Evolutionary conservation across 2,797 vertebrate species (phyloP).

Genomic region (Sebastes vulpes): DNA sequence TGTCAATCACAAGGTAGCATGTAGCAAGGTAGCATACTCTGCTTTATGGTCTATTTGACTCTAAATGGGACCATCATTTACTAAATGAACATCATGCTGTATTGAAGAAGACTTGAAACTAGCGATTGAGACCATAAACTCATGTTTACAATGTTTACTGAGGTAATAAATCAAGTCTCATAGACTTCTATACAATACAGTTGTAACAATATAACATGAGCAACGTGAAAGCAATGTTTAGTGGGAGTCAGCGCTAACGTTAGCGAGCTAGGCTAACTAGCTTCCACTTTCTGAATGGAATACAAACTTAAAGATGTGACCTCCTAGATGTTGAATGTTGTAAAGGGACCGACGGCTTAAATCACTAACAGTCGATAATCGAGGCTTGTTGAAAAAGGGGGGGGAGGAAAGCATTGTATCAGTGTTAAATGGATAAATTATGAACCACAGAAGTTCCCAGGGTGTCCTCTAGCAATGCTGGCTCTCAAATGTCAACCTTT

Average conservation of each 20-base stretch:
- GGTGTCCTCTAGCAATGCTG: neutral
- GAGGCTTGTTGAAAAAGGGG: neutral
- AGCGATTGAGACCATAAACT: no score
- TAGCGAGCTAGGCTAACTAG: neutral
- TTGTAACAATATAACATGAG: no score
- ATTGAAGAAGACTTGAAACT: no score
- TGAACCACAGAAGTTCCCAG: neutral
- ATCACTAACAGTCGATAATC: neutral
- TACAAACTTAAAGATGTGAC: neutral
- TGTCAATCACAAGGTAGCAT: no score
- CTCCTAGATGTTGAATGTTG: neutral
- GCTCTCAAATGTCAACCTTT: neutral
- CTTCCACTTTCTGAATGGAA: neutral
- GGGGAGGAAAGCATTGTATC: neutral
- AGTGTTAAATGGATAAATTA: neutral
- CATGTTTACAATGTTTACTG: no score
- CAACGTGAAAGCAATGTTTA: neutral
- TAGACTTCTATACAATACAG: no score
- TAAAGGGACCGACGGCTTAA: neutral
- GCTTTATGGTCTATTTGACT: no score
- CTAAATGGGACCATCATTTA: no score
- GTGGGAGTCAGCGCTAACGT: neutral
- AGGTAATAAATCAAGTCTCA: no score
- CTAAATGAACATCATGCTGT: no score
- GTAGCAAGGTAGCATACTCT: no score